Conservation (phyloP, 1,140 invertebrate species). For the Micrasema minimum region DNA sequence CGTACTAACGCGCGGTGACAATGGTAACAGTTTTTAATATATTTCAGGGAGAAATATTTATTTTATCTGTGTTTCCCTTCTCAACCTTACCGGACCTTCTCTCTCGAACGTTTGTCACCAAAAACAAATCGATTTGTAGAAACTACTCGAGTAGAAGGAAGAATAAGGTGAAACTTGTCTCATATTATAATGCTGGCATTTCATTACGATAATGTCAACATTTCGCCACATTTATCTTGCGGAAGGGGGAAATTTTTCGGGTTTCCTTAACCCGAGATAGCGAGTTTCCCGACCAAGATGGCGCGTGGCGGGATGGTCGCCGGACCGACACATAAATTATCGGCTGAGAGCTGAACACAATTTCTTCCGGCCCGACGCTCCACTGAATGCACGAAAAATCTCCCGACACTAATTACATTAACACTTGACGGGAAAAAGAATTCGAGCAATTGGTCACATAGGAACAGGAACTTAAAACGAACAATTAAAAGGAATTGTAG, state of each 20-base stretch:
- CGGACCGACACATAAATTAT: constrained; percentile 34
- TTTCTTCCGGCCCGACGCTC: constrained; percentile 10
- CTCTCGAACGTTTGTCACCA: background rate
- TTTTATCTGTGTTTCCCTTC: too few species aligned
- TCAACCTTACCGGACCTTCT: background rate
- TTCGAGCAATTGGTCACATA: background rate
- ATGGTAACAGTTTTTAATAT: background rate
- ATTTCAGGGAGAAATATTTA: background rate
- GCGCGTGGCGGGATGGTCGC: background rate
- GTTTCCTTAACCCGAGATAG: constrained; percentile 11
- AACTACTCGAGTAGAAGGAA: constrained; percentile 2
- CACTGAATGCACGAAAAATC: constrained; percentile 35
- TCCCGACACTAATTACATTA: constrained; percentile 41
- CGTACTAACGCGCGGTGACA: constrained; percentile 6
- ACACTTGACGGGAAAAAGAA: constrained; percentile 34
- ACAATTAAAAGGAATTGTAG: too few species aligned
- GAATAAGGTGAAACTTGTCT: constrained; percentile 24
- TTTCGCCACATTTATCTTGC: constrained; percentile 21
- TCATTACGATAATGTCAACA: constrained; percentile 21
- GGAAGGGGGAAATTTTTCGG: background rate
- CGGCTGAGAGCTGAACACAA: constrained; percentile 22
- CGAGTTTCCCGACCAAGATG: background rate
- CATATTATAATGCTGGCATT: constrained; percentile 24
- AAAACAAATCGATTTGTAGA: constrained; percentile 16
- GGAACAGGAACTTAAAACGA: background rate